Base-by-base conservation (phyloP, 2,113 vertebrate species). In the Sander lucioperca region DNA sequence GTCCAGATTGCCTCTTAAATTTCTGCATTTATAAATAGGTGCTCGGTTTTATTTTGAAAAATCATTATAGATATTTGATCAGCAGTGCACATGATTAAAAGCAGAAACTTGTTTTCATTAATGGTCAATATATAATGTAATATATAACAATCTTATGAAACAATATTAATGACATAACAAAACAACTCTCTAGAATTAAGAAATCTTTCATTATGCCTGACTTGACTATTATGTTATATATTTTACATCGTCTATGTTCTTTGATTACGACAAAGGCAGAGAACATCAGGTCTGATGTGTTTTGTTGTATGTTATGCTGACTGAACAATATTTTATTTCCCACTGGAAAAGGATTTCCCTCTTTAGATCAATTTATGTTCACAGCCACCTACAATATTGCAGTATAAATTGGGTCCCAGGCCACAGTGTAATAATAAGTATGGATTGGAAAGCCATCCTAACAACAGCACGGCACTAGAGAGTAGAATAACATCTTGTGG, bases 1-100 rank as follows among this genome's bases (percentile, higher is more conserved):
- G 78, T 77, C 88, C 94, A 94, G 91, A 94, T 94, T 95, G 93
- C 82, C 47, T 89, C 66, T 82, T 89, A 87, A 90, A 93, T 89
- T 80, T 70, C 78, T 76, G 59, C 64, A 88, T 92, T 91, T 93
- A 93, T 90, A 88, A 94, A 94, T 90, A 91, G 88, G 59, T 70
- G 54, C 65, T 54, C 69, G n/a, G 78, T 77, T 91, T 89, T 75
- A 77, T 78, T 89, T 91, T 70, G 61, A 87, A 77, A 82, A 81
- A 91, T 85, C 15, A 30, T 87, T 62, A 74, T 50, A 88, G 70
- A 76, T 77, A 68, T 71, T 76, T 88, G 48, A 87, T 75, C 68
- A 75, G 56, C 50, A 70, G 30, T 48, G 66, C 27, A 76, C 54
- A 68, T 58, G 39, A 74, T 83, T 27, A 64, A 62, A 18, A n/a